phyloP scores from a whole-genome alignment of 2,113 vertebrate genomes.

The Lamprotornis superbus region DNA sequence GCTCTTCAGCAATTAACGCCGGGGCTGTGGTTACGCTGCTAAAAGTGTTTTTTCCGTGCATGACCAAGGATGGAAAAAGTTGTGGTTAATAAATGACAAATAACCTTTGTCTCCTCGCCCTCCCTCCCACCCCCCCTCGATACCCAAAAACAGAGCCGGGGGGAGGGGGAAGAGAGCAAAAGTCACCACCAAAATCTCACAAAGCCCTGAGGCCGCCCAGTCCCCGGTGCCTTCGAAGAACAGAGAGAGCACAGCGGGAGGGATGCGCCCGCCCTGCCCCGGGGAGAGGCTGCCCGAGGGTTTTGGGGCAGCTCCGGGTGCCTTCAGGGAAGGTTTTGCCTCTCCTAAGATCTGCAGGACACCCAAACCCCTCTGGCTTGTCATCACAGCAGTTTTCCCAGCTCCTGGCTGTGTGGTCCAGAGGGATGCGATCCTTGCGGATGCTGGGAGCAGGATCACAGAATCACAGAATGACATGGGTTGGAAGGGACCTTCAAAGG shows the following conservation, averaged over 20 bases:
- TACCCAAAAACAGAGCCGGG: neutral
- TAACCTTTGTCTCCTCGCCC: conserved; percentile 46
- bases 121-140: neutral
- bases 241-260: neutral
- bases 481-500: neutral
- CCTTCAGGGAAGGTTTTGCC: neutral
- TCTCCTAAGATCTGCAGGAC: neutral
- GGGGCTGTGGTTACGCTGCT: conserved; percentile 38
- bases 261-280: neutral
- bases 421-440: neutral
- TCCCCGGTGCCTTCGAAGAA: conserved; percentile 69
- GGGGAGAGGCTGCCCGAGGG: neutral
- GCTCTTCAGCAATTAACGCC: conserved; percentile 53
- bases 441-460: neutral
- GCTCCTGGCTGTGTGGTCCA: neutral
- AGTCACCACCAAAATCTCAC: conserved; percentile 29
- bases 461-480: neutral
- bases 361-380: neutral
- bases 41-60: conserved; percentile 64
- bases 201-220: neutral
- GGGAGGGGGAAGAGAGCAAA: neutral
- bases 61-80: conserved; percentile 71
- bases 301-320: neutral
- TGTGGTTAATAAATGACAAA: conserved; percentile 74
- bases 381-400: neutral